Evolutionary conservation across 2,113 vertebrate genomes (phyloP), one percentile per base, ranked within the genome.

Genomic region (Nyctibius bracteatus): DNA sequence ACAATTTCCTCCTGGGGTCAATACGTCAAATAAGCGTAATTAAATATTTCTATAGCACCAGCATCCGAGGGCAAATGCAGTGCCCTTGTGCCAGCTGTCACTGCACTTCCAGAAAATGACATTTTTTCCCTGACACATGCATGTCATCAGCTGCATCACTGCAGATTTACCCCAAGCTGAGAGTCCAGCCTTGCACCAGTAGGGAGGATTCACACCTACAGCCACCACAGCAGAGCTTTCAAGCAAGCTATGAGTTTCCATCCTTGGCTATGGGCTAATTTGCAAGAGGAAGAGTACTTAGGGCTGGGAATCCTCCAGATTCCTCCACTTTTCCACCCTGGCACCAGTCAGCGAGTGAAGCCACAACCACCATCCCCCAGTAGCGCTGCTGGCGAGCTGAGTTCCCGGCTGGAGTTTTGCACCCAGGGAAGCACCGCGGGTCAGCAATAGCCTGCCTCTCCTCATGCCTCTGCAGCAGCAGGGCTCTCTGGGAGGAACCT

Each of bases 401-500:
- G 41, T 6, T 65, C 59, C 51, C 0, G 0, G 47, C 16, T 83
- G 47, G 28, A 57, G 35, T 63, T 87, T 17, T 65, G 33, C 13
- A n/a, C 20, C 7, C 31, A n/a, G 51, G n/a, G 66, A 58, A 82
- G 61, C 55, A 51, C 18, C 2, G 2, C 0, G 0, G 31, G n/a
- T 43, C 1, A 1, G 35, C 47, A 62, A 20, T 8, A 74, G 30
- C n/a, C 18, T 27, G 41, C 25, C 49, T n/a, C 37, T 86, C 23
- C 63, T 57, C 8, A 1, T 37, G 77, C 63, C 27, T 54, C 28
- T 0, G 3, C 22, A 66, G 65, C 46, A 58, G 46, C 46, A 57
- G 16, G 19, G 23, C 30, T 57, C 58, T 61, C 52, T 1, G 1
- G 4, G 11, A 39, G 6, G 15, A 73, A 58, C 3, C 2, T 52